Evolutionary conservation across 2,113 vertebrate species (phyloP).

Genomic region (Oceanites oceanicus): DNA sequence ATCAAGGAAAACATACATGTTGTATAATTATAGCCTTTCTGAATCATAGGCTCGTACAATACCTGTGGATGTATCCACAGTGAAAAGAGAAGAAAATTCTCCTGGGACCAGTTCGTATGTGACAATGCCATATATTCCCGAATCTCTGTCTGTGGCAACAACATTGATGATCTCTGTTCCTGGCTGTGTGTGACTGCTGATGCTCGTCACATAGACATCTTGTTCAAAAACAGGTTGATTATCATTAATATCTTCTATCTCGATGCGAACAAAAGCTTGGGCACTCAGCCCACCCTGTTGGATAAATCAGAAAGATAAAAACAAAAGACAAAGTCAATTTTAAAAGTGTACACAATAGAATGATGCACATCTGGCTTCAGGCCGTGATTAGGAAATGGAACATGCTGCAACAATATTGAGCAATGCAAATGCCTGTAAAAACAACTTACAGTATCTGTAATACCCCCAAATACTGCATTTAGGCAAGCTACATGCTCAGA

Average conservation of each 20-base stretch:
- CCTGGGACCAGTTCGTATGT: constrained; percentile 80
- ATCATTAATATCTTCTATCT: constrained; percentile 91
- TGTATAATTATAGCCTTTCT: not conserved
- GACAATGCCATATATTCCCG: constrained; percentile 79
- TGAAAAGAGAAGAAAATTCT: constrained; percentile 81
- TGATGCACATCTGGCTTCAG: not conserved
- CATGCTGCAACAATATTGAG: not conserved
- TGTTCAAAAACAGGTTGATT: constrained; percentile 87
- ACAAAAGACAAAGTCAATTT: not conserved
- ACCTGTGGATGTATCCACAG: constrained; percentile 87
- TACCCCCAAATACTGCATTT: not conserved
- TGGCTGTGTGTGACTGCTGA: constrained; percentile 82
- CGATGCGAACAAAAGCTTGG: constrained; percentile 88
- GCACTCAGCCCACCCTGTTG: constrained; percentile 88
- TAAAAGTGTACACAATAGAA: not conserved
- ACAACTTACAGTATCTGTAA: not conserved
- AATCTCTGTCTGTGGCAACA: constrained; percentile 87
- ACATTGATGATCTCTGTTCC: constrained; percentile 85
- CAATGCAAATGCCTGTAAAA: not conserved
- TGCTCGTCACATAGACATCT: constrained; percentile 77
- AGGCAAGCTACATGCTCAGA: not conserved
- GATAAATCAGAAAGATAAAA: constrained; percentile 25
- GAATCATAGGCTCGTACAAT: not conserved
- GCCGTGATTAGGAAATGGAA: not conserved
- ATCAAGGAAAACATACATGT: not conserved